Evolutionary conservation across 2,888 invertebrate genomes (phyloP).

Genomic region (Aphrophora alni): DNA sequence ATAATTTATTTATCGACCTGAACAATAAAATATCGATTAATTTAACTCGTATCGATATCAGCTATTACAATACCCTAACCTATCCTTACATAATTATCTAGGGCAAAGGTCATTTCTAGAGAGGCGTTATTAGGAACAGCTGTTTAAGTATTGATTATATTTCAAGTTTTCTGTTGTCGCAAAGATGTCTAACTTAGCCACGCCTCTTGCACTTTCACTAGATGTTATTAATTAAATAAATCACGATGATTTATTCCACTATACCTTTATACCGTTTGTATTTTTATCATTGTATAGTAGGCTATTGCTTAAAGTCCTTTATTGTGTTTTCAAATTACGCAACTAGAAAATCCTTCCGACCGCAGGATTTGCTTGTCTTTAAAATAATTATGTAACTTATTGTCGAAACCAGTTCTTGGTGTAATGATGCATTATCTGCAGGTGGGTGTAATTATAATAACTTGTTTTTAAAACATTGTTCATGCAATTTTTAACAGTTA

Average conservation of each 20-base stretch:
- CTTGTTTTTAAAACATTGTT: background rate
- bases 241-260: background rate
- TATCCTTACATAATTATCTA: background rate
- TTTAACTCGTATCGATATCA: background rate
- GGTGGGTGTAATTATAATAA: background rate
- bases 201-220: background rate
- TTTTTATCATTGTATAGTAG: background rate
- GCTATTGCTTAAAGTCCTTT: background rate
- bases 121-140: constrained; percentile 6
- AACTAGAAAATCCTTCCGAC: background rate
- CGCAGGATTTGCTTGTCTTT: background rate
- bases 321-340: background rate
- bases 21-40: no score
- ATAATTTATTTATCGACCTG: no score
- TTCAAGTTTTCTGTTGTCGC: background rate
- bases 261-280: background rate
- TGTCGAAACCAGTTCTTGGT: background rate
- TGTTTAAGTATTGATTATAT: background rate
- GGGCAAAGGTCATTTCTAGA: background rate
- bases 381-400: background rate
- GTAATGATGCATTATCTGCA: background rate
- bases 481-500: no score
- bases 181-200: background rate
- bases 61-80: background rate
- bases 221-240: constrained; percentile 9